Conservation (phyloP, 2,888 invertebrate species). For the Argynnis bischoffii region DNA sequence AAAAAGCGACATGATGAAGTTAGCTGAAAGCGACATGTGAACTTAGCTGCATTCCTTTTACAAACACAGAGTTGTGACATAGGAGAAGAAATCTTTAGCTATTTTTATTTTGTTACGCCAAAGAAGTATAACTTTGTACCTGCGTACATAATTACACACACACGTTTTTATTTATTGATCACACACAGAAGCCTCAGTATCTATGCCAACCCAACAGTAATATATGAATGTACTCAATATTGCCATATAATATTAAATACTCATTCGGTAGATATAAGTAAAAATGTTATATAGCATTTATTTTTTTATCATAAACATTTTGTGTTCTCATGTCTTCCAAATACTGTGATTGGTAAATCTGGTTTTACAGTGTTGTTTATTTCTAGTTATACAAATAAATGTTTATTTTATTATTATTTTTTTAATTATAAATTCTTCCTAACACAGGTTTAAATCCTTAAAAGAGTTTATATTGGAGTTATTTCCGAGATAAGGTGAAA, state of each 20-base stretch:
- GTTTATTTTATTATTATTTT: constrained; percentile 14
- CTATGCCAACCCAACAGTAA: constrained; percentile 90
- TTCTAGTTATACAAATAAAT: constrained; percentile 29
- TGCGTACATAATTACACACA: too few species aligned
- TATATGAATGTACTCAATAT: constrained; percentile 17
- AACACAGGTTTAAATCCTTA: too few species aligned
- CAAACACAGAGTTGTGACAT: too few species aligned
- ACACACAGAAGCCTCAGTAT: constrained; percentile 88
- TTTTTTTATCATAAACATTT: constrained; percentile 30
- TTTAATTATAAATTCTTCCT: constrained; percentile 29
- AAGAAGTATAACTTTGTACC: too few species aligned
- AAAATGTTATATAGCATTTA: constrained; percentile 43
- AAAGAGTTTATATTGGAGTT: too few species aligned
- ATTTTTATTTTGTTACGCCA: too few species aligned
- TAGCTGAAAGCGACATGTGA: too few species aligned
- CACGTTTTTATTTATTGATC: constrained; percentile 51
- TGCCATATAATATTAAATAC: constrained; percentile 24
- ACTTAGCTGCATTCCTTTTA: too few species aligned
- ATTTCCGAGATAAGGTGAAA: too few species aligned
- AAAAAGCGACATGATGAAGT: too few species aligned
- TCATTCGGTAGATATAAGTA: constrained; percentile 38
- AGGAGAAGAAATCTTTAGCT: too few species aligned
- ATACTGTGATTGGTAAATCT: constrained; percentile 29
- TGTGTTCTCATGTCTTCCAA: constrained; percentile 35
- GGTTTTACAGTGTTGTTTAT: constrained; percentile 25